phyloP scores from a whole-genome alignment of 2,797 vertebrate species.

The Kryptopterus vitreolus region DNA sequence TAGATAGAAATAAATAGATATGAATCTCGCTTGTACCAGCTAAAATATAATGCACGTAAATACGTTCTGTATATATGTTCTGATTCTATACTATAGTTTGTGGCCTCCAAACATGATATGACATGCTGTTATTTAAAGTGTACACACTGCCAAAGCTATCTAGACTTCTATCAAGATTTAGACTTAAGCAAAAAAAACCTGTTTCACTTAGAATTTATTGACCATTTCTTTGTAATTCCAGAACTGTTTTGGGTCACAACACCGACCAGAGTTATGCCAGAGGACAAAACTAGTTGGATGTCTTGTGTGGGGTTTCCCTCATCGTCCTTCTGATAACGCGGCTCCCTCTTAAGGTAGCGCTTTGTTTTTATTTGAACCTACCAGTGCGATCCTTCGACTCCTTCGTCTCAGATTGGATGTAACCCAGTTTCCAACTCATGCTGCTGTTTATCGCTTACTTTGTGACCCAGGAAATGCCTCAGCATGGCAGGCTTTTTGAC shows the following conservation, averaged over 20 bases:
- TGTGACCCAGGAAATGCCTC: conserved; percentile 47
- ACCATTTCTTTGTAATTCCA: conserved; percentile 36
- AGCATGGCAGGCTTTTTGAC: conserved; percentile 39
- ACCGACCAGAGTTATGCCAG: conserved; percentile 25
- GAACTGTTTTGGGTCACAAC: conserved; percentile 50
- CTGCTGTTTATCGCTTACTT: conserved; percentile 31
- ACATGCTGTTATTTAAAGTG: conserved; percentile 51
- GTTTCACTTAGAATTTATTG: conserved; percentile 39
- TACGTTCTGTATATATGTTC: too few species aligned
- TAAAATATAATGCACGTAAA: neutral
- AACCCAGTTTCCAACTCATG: conserved; percentile 12
- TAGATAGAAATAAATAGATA: neutral
- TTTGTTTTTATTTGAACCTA: neutral
- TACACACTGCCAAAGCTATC: conserved; percentile 44
- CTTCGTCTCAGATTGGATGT: neutral
- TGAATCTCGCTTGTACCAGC: neutral
- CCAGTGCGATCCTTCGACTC: neutral
- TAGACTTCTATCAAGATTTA: conserved; percentile 43
- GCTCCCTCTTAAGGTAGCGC: neutral
- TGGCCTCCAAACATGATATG: conserved; percentile 38
- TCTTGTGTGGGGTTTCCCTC: conserved; percentile 9
- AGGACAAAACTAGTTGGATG: conserved; percentile 30
- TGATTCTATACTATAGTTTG: neutral
- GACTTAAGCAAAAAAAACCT: conserved; percentile 34
- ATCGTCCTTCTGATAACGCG: neutral